Conservation (phyloP, 2,888 invertebrate species). For the Pycnomerus fuliginosus region DNA sequence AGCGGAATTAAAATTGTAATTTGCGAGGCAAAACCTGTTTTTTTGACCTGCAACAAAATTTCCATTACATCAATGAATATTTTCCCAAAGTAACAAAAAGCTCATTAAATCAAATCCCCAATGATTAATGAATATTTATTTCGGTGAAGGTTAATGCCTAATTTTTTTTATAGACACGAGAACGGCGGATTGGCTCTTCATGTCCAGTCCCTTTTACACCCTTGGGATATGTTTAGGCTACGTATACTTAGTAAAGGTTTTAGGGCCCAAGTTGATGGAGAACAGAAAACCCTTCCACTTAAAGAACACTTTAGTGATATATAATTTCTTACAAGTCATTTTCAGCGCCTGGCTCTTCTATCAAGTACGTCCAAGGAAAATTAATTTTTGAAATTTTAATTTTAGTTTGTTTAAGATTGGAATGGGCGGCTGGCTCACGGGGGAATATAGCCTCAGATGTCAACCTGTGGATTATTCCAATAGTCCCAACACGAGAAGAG, state of each 20-base stretch:
- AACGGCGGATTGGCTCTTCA: conserved; percentile 89
- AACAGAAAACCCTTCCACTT: conserved; percentile 85
- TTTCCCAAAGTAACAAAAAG: too few species aligned
- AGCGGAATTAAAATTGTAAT: too few species aligned
- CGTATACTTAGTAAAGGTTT: conserved; percentile 85
- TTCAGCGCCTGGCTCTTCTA: conserved; percentile 90
- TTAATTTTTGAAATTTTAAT: conserved; percentile 2
- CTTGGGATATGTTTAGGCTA: conserved; percentile 85
- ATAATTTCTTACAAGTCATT: conserved; percentile 79
- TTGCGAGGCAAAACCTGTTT: too few species aligned
- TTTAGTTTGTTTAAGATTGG: conserved; percentile 77
- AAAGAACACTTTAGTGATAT: conserved; percentile 61
- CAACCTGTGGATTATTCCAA: conserved; percentile 96
- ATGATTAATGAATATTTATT: too few species aligned
- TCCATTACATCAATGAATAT: too few species aligned
- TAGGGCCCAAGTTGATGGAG: conserved; percentile 89
- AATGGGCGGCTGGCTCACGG: conserved; percentile 91
- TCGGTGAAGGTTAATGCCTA: too few species aligned
- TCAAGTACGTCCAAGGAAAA: conserved; percentile 66
- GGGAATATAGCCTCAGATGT: conserved; percentile 93
- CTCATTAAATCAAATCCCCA: too few species aligned
- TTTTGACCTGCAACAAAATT: too few species aligned
- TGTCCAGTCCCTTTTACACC: conserved; percentile 92
- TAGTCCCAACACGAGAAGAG: conserved; percentile 87
- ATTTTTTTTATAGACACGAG: conserved; percentile 70